These are phyloP conservation scores for Parochlus steinenii DNA, from an alignment of 2,888 invertebrate genomes.

Conservation along the genomic window DNA sequence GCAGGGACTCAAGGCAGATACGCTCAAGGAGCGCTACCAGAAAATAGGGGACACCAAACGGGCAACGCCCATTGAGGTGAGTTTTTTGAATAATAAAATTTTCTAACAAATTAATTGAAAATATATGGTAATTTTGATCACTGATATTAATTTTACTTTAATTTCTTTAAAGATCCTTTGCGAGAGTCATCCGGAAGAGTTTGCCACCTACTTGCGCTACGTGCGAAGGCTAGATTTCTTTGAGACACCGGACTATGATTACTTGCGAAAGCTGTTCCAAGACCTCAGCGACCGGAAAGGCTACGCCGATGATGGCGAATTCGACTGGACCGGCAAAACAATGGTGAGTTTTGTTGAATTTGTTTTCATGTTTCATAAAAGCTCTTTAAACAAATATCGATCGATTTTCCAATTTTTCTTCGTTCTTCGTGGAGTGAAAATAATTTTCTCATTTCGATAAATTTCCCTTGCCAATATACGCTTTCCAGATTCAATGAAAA, in stretches of 20 bases:
- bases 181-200: slow-evolving; percentile 84
- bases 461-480: background rate
- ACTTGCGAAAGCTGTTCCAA: slow-evolving; percentile 87
- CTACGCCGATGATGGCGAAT: slow-evolving; percentile 78
- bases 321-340: slow-evolving; percentile 88
- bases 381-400: no score
- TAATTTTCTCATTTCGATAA: background rate
- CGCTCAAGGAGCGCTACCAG: slow-evolving; percentile 98
- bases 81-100: slow-evolving; percentile 11
- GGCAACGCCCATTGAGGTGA: slow-evolving; percentile 91
- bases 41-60: slow-evolving; percentile 99
- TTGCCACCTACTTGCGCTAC: slow-evolving; percentile 95
- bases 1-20: slow-evolving; percentile 99
- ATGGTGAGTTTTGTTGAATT: slow-evolving; percentile 32
- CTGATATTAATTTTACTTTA: slow-evolving; percentile 5
- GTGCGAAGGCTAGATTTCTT: slow-evolving; percentile 96
- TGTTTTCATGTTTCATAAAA: slow-evolving; percentile 1
- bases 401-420: no score
- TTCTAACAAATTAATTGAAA: background rate
- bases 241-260: slow-evolving; percentile 99
- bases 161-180: slow-evolving; percentile 42
- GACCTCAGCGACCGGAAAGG: slow-evolving; percentile 79
- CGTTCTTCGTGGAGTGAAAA: no score
- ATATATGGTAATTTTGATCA: slow-evolving; percentile 6
- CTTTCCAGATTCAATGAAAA: no score